Conservation (phyloP, 2,797 vertebrate species). For the Rhincodon typus region DNA sequence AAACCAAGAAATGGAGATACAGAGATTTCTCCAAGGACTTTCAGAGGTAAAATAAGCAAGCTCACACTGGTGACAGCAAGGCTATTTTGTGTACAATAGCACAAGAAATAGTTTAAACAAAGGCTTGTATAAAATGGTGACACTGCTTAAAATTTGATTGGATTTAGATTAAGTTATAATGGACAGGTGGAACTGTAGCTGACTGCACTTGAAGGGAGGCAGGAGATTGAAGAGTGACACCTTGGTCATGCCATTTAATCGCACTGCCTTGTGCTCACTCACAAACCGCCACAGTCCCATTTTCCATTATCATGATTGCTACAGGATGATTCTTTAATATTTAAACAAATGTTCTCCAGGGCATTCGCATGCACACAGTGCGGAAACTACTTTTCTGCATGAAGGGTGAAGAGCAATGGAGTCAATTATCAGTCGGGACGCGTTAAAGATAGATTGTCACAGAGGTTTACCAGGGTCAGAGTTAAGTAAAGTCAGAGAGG, state of each 20-base stretch:
- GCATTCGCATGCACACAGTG: not conserved
- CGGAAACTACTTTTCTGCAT: not conserved
- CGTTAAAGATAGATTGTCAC: not conserved
- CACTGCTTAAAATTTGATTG: not conserved
- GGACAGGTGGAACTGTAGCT: not conserved
- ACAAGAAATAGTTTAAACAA: not conserved
- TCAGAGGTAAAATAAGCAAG: not conserved
- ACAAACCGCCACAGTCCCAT: not conserved
- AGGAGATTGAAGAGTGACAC: not conserved
- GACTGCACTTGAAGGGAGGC: not conserved
- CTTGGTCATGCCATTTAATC: not conserved
- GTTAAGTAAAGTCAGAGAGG: not conserved
- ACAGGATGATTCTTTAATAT: not conserved
- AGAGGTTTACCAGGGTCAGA: not conserved
- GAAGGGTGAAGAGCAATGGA: not conserved
- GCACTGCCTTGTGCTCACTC: not conserved
- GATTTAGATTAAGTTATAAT: not conserved
- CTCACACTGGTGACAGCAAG: too few relatives aligned
- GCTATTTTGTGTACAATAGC: not conserved
- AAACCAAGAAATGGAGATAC: not conserved
- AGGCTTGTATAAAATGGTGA: not conserved
- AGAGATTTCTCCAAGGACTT: not conserved
- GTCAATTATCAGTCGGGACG: not conserved
- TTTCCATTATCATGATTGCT: not conserved
- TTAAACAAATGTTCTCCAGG: not conserved